Evolutionary conservation across 2,797 vertebrate species (phyloP).

Genomic region (Mionectes olivaceus): DNA sequence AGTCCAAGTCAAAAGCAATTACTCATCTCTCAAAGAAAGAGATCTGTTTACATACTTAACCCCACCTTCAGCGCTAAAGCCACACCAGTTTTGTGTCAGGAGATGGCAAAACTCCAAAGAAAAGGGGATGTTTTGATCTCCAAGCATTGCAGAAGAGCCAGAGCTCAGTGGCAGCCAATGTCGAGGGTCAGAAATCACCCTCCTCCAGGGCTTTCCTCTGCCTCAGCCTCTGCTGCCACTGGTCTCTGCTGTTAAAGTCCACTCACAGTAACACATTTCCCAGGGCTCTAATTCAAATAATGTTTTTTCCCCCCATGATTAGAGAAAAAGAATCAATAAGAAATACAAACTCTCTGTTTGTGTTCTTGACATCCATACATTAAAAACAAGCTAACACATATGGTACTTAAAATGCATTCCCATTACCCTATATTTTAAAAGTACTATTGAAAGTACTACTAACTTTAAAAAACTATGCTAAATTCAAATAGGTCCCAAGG

Average conservation of each 20-base stretch:
- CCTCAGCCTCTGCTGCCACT: neutral
- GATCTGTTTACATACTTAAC: neutral
- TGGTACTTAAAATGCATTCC: conserved; percentile 80
- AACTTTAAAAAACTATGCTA: conserved; percentile 83
- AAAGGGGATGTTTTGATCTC: neutral
- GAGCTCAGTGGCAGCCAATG: neutral
- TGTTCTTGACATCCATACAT: conserved; percentile 75
- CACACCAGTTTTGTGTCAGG: neutral
- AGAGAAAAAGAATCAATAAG: conserved; percentile 28
- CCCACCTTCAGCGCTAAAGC: neutral
- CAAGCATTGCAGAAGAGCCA: neutral
- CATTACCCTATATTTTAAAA: conserved; percentile 84
- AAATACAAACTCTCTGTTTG: conserved; percentile 64
- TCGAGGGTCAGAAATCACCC: neutral
- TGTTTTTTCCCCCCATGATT: neutral
- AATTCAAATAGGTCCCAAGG: conserved; percentile 86
- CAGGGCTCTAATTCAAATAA: neutral
- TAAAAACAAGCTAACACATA: conserved; percentile 77
- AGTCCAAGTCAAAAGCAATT: neutral
- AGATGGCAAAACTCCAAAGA: neutral
- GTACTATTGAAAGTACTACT: conserved; percentile 78
- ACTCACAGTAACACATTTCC: neutral
- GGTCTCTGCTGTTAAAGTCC: neutral
- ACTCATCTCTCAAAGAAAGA: neutral
- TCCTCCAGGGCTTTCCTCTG: neutral